Conservation (phyloP, 1,140 invertebrate genomes). For the Cydia pomonella region DNA sequence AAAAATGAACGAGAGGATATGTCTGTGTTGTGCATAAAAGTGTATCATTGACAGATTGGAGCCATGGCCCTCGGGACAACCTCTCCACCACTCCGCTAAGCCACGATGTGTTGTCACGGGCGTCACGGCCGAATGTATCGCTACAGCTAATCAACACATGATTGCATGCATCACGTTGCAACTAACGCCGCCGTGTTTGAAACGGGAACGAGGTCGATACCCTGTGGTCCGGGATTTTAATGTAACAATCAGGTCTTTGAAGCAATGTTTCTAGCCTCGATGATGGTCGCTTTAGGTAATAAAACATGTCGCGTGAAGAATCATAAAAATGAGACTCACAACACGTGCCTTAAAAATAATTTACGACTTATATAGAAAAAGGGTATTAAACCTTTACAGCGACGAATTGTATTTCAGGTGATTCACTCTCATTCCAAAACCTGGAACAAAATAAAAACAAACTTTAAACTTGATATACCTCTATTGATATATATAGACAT, state of each 20-base stretch:
- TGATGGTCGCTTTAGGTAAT: background rate
- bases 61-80: background rate
- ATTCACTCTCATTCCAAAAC: constrained; percentile 16
- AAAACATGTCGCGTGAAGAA: background rate
- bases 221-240: constrained; percentile 14
- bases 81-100: background rate
- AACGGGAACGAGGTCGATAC: constrained; percentile 29
- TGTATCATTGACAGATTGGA: background rate
- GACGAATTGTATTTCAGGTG: background rate
- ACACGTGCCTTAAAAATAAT: background rate
- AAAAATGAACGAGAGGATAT: too few species aligned
- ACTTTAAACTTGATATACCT: background rate
- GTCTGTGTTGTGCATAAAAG: too few species aligned
- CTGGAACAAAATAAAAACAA: background rate
- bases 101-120: background rate
- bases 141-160: constrained; percentile 11
- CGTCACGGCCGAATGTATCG: constrained; percentile 10
- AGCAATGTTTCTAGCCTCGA: background rate
- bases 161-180: constrained; percentile 7
- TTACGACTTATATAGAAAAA: background rate
- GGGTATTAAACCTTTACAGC: constrained; percentile 1
- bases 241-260: background rate
- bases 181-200: constrained; percentile 1
- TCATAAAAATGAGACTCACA: background rate
- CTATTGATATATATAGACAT: background rate